Conservation (phyloP, 2,888 invertebrate genomes). For the Nomada goodeniana region DNA sequence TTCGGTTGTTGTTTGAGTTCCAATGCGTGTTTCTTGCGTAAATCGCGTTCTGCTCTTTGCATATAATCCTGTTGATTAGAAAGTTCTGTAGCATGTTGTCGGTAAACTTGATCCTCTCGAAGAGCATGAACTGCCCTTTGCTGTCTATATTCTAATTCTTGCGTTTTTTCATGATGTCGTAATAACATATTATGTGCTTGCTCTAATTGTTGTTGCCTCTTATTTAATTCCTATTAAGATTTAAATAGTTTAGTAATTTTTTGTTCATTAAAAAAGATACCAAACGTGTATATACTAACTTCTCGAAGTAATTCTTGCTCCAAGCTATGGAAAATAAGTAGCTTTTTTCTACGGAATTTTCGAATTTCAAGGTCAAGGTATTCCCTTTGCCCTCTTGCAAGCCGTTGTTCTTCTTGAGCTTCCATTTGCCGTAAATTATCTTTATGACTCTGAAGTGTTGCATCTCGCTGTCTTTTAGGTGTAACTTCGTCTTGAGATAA, state of each 20-base stretch:
- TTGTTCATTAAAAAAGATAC: not conserved
- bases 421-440: constrained; percentile 96
- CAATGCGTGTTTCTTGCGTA: constrained; percentile 97
- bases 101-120: constrained; percentile 93
- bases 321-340: constrained; percentile 93
- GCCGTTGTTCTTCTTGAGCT: constrained; percentile 94
- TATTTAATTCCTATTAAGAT: constrained; percentile 92
- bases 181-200: constrained; percentile 97
- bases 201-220: constrained; percentile 97
- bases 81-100: constrained; percentile 97
- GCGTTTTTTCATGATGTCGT: constrained; percentile 98
- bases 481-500: constrained; percentile 96
- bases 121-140: constrained; percentile 97
- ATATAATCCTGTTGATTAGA: constrained; percentile 98
- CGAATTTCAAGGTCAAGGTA: constrained; percentile 96
- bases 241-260: constrained; percentile 6
- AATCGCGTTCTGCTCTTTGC: constrained; percentile 96
- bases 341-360: constrained; percentile 95
- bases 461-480: constrained; percentile 95
- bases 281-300: constrained; percentile 85
- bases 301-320: constrained; percentile 96
- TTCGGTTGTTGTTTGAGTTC: constrained; percentile 99
- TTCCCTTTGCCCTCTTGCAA: constrained; percentile 95
- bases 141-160: constrained; percentile 97
- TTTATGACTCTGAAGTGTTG: constrained; percentile 96